These are phyloP conservation scores for Nymphalis io DNA, from an alignment of 1,140 invertebrate species.

Conservation along the genomic window DNA sequence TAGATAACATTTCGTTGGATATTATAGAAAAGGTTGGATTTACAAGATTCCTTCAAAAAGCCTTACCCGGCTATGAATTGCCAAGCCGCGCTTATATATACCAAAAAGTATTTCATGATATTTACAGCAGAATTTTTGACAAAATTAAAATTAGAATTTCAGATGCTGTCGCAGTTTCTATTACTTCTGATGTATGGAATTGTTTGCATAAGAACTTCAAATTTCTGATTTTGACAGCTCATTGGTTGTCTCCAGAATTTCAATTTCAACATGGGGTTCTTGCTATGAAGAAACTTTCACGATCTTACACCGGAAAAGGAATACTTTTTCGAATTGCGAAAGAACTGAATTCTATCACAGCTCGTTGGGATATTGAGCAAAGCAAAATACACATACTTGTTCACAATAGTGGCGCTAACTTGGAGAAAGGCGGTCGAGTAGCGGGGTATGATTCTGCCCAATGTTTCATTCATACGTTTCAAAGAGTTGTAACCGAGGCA, in stretches of 20 bases:
- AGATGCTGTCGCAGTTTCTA: not conserved
- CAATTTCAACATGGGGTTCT: constrained; percentile 47
- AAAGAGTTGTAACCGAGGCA: constrained; percentile 38
- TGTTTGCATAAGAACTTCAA: constrained; percentile 46
- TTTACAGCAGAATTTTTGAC: not conserved
- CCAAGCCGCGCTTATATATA: constrained; percentile 27
- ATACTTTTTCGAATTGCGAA: constrained; percentile 52
- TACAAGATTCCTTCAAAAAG: constrained; percentile 34
- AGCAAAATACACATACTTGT: not conserved
- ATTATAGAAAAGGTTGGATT: constrained; percentile 36
- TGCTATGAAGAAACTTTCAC: constrained; percentile 32
- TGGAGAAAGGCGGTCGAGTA: constrained; percentile 41
- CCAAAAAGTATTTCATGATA: not conserved
- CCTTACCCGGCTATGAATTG: constrained; percentile 16
- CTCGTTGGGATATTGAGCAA: constrained; percentile 39
- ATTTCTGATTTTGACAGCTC: constrained; percentile 54
- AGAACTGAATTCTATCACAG: constrained; percentile 42
- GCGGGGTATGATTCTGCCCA: constrained; percentile 46
- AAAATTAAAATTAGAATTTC: not conserved
- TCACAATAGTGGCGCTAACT: not conserved
- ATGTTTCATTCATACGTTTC: constrained; percentile 52
- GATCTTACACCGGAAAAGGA: constrained; percentile 35
- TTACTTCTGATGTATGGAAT: constrained; percentile 53
- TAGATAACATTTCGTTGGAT: constrained; percentile 36
- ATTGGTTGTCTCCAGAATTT: constrained; percentile 48